Base-by-base conservation (phyloP, 2,797 vertebrate genomes). In the Diplodus puntazzo region DNA sequence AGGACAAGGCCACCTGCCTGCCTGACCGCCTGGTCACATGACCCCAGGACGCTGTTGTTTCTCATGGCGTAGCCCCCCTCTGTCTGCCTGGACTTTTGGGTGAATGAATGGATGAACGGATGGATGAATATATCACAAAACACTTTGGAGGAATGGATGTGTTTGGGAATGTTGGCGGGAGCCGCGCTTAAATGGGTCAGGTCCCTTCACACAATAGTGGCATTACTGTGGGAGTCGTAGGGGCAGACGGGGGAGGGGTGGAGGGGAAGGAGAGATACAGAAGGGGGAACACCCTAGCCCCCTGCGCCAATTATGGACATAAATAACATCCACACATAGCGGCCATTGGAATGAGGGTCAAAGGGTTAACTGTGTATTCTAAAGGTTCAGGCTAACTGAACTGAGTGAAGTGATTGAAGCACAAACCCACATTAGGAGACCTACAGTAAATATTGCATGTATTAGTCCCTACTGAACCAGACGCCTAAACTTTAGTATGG, bases 171-270 rank as follows among this genome's bases (percentile, higher is more conserved):
- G 86, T 88, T 0, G 20, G 78, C 77, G 87, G 86, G 83, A 80
- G 86, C 79, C 18, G 20, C 83, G 64, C 74, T 86, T 91, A 95
- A 95, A 92, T 95, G 88, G 94, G 94, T 95, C 95, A 95, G 85
- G 87, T 92, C 88, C 88, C 81, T 77, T 81, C 77, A 82, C 87
- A 94, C 92, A 92, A 93, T 91, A 77, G 88, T 83, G 75, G 83
- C 70, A 61, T 88, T 89, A 87, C 87, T 91, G 86, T 93, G 89
- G 81, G 92, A 93, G 90, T 84, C 30, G 57, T 77, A 85, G 81
- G 59, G 81, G 60, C 77, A 91, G 90, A 88, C 86, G 50, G 65
- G 73, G 71, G 58, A 54, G 65, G 73, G 64, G 65, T 12, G 20
- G 20, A 45, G 64, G 66, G 73, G 68, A 61, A 45, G 74, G 59